phyloP scores from a whole-genome alignment of 2,888 invertebrate species.

The Lottia gigantea region DNA sequence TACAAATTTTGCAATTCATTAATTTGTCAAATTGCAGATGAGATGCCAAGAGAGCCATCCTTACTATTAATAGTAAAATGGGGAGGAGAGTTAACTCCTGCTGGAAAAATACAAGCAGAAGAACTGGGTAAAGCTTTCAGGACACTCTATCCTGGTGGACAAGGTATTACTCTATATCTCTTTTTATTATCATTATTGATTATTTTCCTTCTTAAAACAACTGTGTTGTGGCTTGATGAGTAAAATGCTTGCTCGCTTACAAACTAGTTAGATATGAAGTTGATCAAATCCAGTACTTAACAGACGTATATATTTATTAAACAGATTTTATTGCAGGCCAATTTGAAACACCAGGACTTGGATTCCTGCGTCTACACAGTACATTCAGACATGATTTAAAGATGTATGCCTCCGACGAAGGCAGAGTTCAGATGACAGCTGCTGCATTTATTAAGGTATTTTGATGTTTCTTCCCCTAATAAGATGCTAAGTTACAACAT shows the following conservation, averaged over 20 bases:
- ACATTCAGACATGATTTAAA: conserved; percentile 99
- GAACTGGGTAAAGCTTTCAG: conserved; percentile 97
- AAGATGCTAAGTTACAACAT: no score
- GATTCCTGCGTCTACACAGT: conserved; percentile 92
- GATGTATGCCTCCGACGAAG: conserved; percentile 99
- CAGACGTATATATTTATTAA: not conserved
- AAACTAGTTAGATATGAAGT: not conserved
- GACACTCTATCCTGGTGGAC: conserved; percentile 99
- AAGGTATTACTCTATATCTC: conserved; percentile 70
- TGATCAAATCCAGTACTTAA: not conserved
- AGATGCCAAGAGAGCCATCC: conserved; percentile 90
- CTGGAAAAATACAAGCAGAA: conserved; percentile 96
- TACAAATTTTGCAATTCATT: not conserved
- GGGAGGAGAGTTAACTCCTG: conserved; percentile 99
- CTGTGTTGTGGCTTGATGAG: not conserved
- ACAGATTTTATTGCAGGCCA: conserved; percentile 70
- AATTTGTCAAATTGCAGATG: conserved; percentile 69
- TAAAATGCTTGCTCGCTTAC: no score
- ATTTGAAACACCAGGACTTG: conserved; percentile 94
- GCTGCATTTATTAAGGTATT: conserved; percentile 94
- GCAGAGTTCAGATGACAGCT: conserved; percentile 99
- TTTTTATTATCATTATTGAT: not conserved
- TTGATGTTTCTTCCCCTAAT: not conserved
- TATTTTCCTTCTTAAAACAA: not conserved
- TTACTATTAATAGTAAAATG: conserved; percentile 97